Base-by-base conservation (phyloP, 2,797 vertebrate genomes). In the Tragopan temminckii region DNA sequence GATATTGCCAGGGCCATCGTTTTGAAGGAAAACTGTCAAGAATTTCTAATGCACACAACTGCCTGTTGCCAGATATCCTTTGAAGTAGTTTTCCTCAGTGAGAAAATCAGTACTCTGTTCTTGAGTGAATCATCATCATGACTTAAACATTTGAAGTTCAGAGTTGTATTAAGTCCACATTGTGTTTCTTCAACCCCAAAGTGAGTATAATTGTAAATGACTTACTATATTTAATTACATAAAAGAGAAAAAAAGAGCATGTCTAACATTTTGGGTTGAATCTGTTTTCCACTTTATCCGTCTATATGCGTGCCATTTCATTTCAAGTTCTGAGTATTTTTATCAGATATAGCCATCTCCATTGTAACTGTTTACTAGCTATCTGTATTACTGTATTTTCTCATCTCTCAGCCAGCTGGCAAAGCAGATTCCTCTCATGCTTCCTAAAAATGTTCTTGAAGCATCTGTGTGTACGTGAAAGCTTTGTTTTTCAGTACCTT, bases 1-100 rank as follows among this genome's bases (percentile, higher is more conserved):
- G 29, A 35, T 3, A 17, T 64, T 0, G 0, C n/a, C n/a, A 61
- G 52, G 31, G 8, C 24, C 31, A 52, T 78, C 36, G 35, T 67
- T 46, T 7, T 12, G 52, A n/a, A 36, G 13, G 87, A 52, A 89
- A 68, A 7, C 50, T 75, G 62, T 29, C 31, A 46, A 45, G 13
- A 38, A 50, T 71, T 76, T 85, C 23, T 85, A 35, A 9, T 9
- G 36, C n/a, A 48, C 6, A 31, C 7, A 0, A 1, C 48, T 80
- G 16, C 24, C 40, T 55, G 31, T 13, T 85, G 52, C 23, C 24
- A 67, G 58, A 63, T 45, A 77, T 38, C 23, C 7, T 67, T 67
- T 23, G 66, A 36, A 85, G 38, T 36, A 0, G 36, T 59, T 72
- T 77, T 76, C 24, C 31, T 57, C 35, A 48, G 7, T 61, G 40